Percentiles rank a stretch among this genome's conserved stretches.
phyloP scores from a whole-genome alignment of 2,888 invertebrate genomes.

The Glaucopsyche alexis region DNA sequence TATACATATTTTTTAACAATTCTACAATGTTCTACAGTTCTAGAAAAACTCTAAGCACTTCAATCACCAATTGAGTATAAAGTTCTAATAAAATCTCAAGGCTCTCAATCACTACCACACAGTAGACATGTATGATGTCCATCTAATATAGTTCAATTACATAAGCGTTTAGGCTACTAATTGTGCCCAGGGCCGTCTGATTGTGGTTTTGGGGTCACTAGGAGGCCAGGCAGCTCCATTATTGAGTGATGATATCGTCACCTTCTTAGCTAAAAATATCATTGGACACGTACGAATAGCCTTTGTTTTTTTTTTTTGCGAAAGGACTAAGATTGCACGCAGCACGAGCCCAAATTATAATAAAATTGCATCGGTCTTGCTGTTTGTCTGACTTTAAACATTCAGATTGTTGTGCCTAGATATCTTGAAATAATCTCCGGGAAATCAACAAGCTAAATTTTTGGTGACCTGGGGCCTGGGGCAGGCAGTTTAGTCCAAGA shows the following conservation, averaged over 20 bases:
- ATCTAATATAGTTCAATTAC: constrained; percentile 10
- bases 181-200: constrained; percentile 11
- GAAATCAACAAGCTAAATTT: not conserved
- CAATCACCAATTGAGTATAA: not conserved
- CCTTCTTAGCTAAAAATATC: not conserved
- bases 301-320: not conserved
- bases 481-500: not conserved
- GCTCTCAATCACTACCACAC: not conserved
- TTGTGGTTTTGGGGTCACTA: constrained; percentile 2
- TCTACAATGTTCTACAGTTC: too few species aligned
- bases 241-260: constrained; percentile 19
- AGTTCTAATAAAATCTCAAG: not conserved
- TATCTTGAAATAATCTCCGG: too few species aligned
- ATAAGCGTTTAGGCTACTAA: constrained; percentile 9
- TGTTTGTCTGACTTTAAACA: too few species aligned
- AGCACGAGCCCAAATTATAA: not conserved
- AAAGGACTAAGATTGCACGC: not conserved
- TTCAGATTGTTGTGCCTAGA: too few species aligned
- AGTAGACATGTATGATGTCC: not conserved
- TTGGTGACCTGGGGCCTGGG: not conserved
- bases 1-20: too few species aligned
- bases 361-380: not conserved
- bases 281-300: not conserved
- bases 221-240: not conserved
- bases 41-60: too few species aligned